A percentile compares a stretch with the other conserved stretches of the same genome.
Evolutionary conservation across 1,140 invertebrate genomes (phyloP).

Genomic region (Penaeus vannamei): DNA sequence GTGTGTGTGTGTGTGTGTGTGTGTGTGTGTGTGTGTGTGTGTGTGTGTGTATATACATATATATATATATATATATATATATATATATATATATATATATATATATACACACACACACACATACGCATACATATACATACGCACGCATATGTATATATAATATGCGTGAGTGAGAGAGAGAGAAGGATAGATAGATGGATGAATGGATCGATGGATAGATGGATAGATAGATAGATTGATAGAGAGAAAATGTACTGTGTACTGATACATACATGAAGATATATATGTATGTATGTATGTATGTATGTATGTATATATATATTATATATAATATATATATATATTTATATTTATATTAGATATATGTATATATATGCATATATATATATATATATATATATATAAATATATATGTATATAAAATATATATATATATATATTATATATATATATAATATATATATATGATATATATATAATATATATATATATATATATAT

Average conservation of each 20-base stretch:
- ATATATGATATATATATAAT: no score
- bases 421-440: no score
- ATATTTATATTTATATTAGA: no score
- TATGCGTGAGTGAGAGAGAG: slow-evolving; percentile 54
- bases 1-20: neutral
- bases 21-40: neutral
- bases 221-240: neutral
- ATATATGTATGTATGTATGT: neutral
- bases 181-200: slow-evolving; percentile 6
- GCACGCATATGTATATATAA: slow-evolving; percentile 40
- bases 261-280: no score
- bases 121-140: slow-evolving; percentile 28
- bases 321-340: no score
- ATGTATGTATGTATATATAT: no score
- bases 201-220: neutral
- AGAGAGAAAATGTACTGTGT: neutral
- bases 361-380: no score
- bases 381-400: no score
- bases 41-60: neutral
- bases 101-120: neutral
- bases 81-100: slow-evolving; percentile 12
- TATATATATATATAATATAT: no score
- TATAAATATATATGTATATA: no score
- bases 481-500: no score
- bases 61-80: neutral